phyloP scores from a whole-genome alignment of 2,888 invertebrate species.

The Pilophorus perplexus region DNA sequence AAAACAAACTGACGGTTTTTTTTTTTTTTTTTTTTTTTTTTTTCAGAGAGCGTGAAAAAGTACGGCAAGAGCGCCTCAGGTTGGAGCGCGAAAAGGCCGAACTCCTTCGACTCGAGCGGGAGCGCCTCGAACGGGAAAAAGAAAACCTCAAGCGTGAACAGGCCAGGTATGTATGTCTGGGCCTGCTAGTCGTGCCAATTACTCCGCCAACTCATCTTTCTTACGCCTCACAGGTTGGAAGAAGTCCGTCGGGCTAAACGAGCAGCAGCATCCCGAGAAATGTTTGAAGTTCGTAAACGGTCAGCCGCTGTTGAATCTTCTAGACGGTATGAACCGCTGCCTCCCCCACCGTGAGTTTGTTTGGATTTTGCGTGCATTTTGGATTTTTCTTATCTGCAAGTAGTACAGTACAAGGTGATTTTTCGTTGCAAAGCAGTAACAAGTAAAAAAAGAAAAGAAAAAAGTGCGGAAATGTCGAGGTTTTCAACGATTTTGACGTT shows the following conservation, averaged over 20 bases:
- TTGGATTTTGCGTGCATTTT: background rate
- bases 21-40: too few relatives aligned
- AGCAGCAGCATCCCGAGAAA: slow-evolving; percentile 42
- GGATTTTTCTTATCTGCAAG: background rate
- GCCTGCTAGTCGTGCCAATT: too few relatives aligned
- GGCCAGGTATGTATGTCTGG: slow-evolving; percentile 11
- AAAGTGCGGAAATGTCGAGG: too few relatives aligned
- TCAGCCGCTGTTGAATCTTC: slow-evolving; percentile 39
- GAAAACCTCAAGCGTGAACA: slow-evolving; percentile 61
- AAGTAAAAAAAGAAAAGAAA: too few relatives aligned
- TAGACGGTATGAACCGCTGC: slow-evolving; percentile 40
- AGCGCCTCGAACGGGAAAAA: slow-evolving; percentile 82
- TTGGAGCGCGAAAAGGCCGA: slow-evolving; percentile 43
- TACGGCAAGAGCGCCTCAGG: slow-evolving; percentile 44
- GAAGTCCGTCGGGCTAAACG: slow-evolving; percentile 45
- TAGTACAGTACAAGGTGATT: too few relatives aligned
- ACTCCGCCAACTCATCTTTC: too few relatives aligned
- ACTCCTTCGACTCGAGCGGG: slow-evolving; percentile 71
- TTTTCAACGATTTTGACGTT: too few relatives aligned
- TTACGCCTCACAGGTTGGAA: slow-evolving; percentile 46
- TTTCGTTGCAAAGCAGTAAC: too few relatives aligned
- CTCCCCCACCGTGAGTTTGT: background rate
- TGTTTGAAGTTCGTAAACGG: slow-evolving; percentile 46
- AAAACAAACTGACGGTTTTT: too few relatives aligned
- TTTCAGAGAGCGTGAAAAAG: slow-evolving; percentile 44